Conservation (phyloP, 1,140 invertebrate species). For the Trypoxylus dichotomus region DNA sequence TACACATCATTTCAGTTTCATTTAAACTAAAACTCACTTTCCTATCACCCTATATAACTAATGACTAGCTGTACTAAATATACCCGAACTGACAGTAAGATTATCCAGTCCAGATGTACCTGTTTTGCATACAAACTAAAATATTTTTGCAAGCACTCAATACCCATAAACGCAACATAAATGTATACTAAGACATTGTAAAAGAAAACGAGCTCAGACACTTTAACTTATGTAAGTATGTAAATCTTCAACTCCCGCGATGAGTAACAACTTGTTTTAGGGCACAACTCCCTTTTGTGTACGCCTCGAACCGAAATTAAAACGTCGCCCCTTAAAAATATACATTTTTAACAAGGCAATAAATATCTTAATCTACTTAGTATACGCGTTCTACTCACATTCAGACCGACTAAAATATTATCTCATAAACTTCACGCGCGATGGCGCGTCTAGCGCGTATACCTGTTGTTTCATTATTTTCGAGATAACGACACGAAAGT, state of each 20-base stretch:
- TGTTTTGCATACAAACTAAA: not conserved
- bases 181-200: not conserved
- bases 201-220: not conserved
- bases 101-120: not conserved
- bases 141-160: not conserved
- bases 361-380: constrained; percentile 16
- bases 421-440: constrained; percentile 1
- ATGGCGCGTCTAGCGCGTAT: not conserved
- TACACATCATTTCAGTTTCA: too few relatives aligned
- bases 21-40: too few relatives aligned
- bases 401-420: constrained; percentile 12
- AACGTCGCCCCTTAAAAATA: not conserved
- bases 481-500: not conserved
- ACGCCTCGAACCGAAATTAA: not conserved
- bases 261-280: constrained; percentile 8
- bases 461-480: constrained; percentile 20
- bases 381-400: constrained; percentile 4
- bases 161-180: not conserved
- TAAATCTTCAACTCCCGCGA: not conserved
- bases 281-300: not conserved
- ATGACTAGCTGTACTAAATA: not conserved
- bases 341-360: constrained; percentile 23
- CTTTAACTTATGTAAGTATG: not conserved
- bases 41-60: too few relatives aligned
- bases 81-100: not conserved